Evolutionary conservation across 2,888 invertebrate genomes (phyloP), one percentile per base, ranked within the genome.

Genomic region (Lobophora halterata): DNA sequence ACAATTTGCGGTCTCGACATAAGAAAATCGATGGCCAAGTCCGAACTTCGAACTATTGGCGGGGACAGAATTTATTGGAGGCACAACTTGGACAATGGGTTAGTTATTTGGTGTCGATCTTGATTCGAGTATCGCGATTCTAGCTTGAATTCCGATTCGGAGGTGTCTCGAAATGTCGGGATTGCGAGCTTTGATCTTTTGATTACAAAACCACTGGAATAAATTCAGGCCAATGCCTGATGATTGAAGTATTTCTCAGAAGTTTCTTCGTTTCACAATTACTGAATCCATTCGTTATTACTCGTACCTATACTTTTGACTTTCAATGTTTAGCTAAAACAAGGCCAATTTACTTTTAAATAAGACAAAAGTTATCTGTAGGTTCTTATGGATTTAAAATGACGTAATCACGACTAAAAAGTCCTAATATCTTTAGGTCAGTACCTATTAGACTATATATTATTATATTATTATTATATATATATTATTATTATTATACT

Each of bases 1-100:
- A 71, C 75, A 72, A 75, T 77, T 75, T 77, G 77, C 64, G 76
- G 78, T 55, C 53, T 57, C 60, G 56, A 63, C 56, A 58, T 59
- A 71, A 71, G 69, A 72, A 73, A 73, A 73, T 72, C 74, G 71
- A 68, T 72, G 66, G 59, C 47, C 45, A 56, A 58, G 52, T 61
- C 53, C 59, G 46, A 70, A 77, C 76, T 61, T 53, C 59, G 46
- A 70, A 77, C 76, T 76, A 75, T 75, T 62, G 75, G 65, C 61
- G 58, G 58, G 53, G 62, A 60, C 62, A 51, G 55, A 68, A 79
- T 79, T 78, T 79, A 79, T 76, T 73, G 75, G 65, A 46, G 58
- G 55, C 51, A 47, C 52, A 66, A 72, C 61, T 76, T 69, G 63
- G 61, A 78, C 76, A 76, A 77, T 71, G 60, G 68, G 62, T 70